Evolutionary conservation across 2,113 vertebrate genomes (phyloP), one percentile per base, ranked within the genome.

Genomic region (Zosterops japonicus): DNA sequence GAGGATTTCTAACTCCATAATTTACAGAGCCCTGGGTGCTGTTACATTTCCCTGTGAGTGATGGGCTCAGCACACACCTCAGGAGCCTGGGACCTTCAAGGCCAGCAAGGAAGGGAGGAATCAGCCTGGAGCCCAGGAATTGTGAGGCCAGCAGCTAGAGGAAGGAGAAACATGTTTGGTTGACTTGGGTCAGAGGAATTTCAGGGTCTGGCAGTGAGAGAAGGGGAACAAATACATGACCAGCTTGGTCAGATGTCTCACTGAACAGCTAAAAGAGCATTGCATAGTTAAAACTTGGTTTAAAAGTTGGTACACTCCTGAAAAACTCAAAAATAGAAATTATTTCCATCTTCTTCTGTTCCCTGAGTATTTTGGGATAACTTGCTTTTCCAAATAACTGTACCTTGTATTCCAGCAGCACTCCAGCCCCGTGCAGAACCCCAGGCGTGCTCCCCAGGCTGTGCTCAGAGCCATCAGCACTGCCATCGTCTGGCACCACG

Each of bases 401-500:
- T 6, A 6, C 1, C 53, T 24, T 12, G 44, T 9, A 3, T 6
- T 15, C 6, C 1, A 55, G 75, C 60, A 56, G 68, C 20, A 3
- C 19, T 59, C 14, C 6, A 12, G 60, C 55, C 23, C 49, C 25
- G 8, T 0, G 7, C 52, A 29, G 56, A 60, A 0, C 25, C 27
- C 14, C 9, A 1, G 28, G 3, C 60, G 39, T 39, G 39, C 39
- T 39, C 39, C 39, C 39, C 39, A 39, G 12, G n/a, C 41, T 7
- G 3, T 3, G 2, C 23, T 5, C 31, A 15, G 61, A 17, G 79
- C 84, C 91, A 70, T 2, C 95, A 56, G 81, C 52, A 79, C 80
- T 91, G 97, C 97, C 97, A 78, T n/a, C 96, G 64, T n/a, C 94
- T 71, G 96, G 94, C 75, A 3, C 0, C 9, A 4, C 14, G 3